Evolutionary conservation across 2,797 vertebrate genomes (phyloP), one percentile per base, ranked within the genome.

Genomic region (Enteromius afrohamiltoni): DNA sequence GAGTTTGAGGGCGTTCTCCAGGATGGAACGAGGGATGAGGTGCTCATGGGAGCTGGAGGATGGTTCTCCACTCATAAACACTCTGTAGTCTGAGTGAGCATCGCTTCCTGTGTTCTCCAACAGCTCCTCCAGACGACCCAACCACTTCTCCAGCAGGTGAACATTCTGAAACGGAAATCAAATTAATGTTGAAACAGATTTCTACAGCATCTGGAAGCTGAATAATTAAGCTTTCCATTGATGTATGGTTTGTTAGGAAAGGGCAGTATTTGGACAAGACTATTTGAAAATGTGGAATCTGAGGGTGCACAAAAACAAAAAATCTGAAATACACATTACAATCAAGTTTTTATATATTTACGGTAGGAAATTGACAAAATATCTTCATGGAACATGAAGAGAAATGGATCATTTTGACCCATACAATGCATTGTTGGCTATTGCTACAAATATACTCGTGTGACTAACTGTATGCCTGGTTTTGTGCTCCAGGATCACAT

Each of bases 1-100:
- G 89, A 96, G 95, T 92, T 97, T 97, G 86, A 98, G 92, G 21
- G 93, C 92, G 29, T 95, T 96, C 89, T 97, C 95, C 86, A 96
- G 87, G 31, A 96, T 94, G 73, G 94, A 94, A 88, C 94, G 91
- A 70, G 96, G 95, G 88, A 97, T 94, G 10, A 95, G 53, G n/a
- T 96, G 93, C 58, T 95, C 91, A 64, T 95, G 91, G 4, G 93
- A 91, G 6, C 79, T 86, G 17, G 90, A 82, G 19, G 93, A 92
- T 37, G 93, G 90, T 88, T 96, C 93, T 3, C 94, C 95, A 1
- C 94, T 97, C 89, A 97, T 91, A 87, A 97, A 97, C 85, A 96
- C 93, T 79, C 88, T 88, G 88, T 93, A 96, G 89, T 94, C 90
- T 67, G 86, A 78, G 86, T 96, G 93, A 87, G 94, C 91, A 84